A percentile compares a stretch with the other conserved stretches of the same genome.
These are phyloP conservation scores for Diorhabda elongata DNA, from an alignment of 1,140 invertebrate genomes.

Conservation along the genomic window DNA sequence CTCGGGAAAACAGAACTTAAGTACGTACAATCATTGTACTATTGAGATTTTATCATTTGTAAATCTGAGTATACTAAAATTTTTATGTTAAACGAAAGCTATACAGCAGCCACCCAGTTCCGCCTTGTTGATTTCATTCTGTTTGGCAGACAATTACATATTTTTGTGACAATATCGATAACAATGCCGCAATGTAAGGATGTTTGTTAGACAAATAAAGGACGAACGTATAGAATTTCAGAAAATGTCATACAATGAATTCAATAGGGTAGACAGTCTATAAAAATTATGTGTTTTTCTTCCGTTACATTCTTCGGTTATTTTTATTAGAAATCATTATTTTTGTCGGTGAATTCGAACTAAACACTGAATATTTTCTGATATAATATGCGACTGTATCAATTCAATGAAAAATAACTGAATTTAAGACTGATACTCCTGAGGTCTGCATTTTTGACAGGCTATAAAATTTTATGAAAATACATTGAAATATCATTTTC, in stretches of 20 bases:
- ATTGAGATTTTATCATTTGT: slow-evolving; percentile 39
- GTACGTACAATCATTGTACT: slow-evolving; percentile 24
- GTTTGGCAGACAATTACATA: slow-evolving; percentile 36
- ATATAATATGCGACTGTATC: too few species aligned
- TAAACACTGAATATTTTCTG: too few species aligned
- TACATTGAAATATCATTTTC: too few species aligned
- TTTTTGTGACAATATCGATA: slow-evolving; percentile 40
- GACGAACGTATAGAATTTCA: slow-evolving; percentile 8
- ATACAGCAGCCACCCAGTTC: slow-evolving; percentile 24
- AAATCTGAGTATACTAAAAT: slow-evolving; percentile 32
- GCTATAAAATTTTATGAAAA: too few species aligned
- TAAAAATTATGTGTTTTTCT: too few species aligned
- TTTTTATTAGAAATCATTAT: too few species aligned
- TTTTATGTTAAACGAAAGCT: slow-evolving; percentile 28
- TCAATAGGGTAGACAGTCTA: slow-evolving; percentile 3
- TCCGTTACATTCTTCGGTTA: too few species aligned
- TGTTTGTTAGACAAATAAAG: slow-evolving; percentile 16
- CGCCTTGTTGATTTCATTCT: slow-evolving; percentile 32
- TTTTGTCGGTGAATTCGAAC: too few species aligned
- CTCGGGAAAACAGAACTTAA: slow-evolving; percentile 30
- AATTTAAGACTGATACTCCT: too few species aligned
- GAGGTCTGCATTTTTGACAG: too few species aligned
- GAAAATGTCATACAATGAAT: slow-evolving; percentile 11
- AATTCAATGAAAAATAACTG: too few species aligned
- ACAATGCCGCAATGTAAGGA: slow-evolving; percentile 32